Conservation (phyloP, 2,113 vertebrate genomes). For the Pterocles gutturalis region DNA sequence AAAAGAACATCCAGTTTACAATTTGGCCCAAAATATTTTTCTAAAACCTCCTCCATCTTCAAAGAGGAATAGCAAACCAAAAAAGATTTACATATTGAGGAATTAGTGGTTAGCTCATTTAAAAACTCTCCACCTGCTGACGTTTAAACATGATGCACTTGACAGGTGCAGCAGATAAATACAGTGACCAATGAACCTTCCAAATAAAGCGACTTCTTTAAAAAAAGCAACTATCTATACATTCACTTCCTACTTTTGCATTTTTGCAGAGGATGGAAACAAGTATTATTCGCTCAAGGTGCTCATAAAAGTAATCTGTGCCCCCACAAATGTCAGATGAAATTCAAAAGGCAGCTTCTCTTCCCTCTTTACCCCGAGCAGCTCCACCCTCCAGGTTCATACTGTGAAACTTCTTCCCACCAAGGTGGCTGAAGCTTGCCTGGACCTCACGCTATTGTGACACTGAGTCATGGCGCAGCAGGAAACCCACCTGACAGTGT, state of each 20-base stretch:
- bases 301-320: background rate
- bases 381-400: accelerated
- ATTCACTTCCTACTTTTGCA: background rate
- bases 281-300: background rate
- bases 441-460: accelerated
- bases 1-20: background rate
- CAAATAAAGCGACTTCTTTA: background rate
- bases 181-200: background rate
- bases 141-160: background rate
- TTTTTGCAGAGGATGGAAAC: background rate
- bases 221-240: background rate
- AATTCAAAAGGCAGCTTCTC: background rate
- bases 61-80: background rate
- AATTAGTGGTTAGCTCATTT: background rate
- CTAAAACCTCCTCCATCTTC: background rate
- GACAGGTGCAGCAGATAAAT: background rate
- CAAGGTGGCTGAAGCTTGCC: accelerated
- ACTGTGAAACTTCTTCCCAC: background rate
- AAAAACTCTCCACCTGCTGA: background rate
- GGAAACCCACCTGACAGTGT: accelerated
- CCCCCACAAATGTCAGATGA: accelerated
- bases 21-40: background rate
- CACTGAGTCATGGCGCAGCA: accelerated
- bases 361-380: background rate
- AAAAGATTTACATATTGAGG: background rate